These are phyloP conservation scores for Kryptolebias ocellatus DNA, from an alignment of 2,797 vertebrate genomes.

Conservation along the genomic window DNA sequence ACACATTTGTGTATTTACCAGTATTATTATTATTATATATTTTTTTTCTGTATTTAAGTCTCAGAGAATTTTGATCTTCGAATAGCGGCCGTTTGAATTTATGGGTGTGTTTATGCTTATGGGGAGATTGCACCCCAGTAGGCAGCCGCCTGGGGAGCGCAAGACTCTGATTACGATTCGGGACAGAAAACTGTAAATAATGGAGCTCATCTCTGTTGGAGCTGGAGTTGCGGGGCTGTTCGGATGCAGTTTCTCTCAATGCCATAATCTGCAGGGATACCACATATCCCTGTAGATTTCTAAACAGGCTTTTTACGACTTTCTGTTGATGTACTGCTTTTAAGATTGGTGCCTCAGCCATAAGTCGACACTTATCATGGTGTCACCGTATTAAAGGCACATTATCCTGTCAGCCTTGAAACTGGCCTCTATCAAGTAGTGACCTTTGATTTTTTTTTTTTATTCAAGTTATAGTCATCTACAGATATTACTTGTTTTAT, in stretches of 20 bases:
- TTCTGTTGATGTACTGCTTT: conserved; percentile 60
- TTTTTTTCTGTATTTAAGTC: conserved; percentile 41
- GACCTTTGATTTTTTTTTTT: conserved; percentile 8
- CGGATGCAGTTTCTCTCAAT: conserved; percentile 50
- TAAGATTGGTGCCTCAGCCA: conserved; percentile 58
- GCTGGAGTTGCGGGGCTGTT: conserved; percentile 55
- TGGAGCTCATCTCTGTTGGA: conserved; percentile 61
- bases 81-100: conserved; percentile 75
- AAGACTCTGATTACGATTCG: conserved; percentile 80
- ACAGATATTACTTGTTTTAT: not conserved
- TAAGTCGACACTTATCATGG: conserved; percentile 36
- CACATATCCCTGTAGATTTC: conserved; percentile 61
- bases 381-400: conserved; percentile 16
- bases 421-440: conserved; percentile 1
- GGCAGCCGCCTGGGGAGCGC: conserved; percentile 67
- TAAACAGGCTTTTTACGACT: conserved; percentile 68
- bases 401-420: conserved; percentile 27
- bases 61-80: conserved; percentile 70
- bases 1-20: conserved; percentile 45
- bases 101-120: conserved; percentile 76
- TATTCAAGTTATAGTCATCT: not conserved
- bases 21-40: conserved; percentile 11
- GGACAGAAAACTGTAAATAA: conserved; percentile 79
- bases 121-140: conserved; percentile 75
- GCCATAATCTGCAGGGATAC: conserved; percentile 30